Base-by-base conservation (phyloP, 2,113 vertebrate species). In the Edolisoma coerulescens region DNA sequence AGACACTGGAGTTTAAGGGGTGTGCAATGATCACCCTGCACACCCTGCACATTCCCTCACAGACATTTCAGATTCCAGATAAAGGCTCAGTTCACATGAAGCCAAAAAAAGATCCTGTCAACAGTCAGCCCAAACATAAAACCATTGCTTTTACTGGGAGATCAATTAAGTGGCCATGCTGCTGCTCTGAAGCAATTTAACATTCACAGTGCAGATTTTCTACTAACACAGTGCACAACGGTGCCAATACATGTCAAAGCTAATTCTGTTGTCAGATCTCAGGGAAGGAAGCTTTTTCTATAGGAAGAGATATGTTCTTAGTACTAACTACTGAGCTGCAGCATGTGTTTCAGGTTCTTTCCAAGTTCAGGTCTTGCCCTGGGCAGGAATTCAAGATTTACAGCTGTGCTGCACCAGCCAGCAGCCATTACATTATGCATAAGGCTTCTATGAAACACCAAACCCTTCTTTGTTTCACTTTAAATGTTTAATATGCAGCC, bases 341-440 rank as follows among this genome's bases (percentile, higher is more conserved):
- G 83, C 83, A 93, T 60, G 81, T 81, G 83, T 76, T 95, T 88
- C 59, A 67, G 75, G 59, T 65, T 74, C 69, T 75, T 89, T 84
- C 82, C 85, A 92, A 92, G 86, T 74, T 90, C 60, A 60, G 90
- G 82, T 78, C 90, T 86, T 0, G 0, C 44, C 64, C 74, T 77
- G 60, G 85, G 83, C 92, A 92, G 3, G 28, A 80, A 95, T 88
- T 93, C 93, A 93, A 88, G 76, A 84, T 57, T 86, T 84, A 76
- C 90, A 89, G 87, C 83, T 91, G 87, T 78, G 68, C 59, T 56
- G 60, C 47, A 96, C 45, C 71, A 90, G 65, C 50, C 32, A 75
- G 42, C 45, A 92, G 33, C 68, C 88, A 90, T 32, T 41, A 57
- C 84, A 56, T 61, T 50, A 86, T 47, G 68, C 41, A 80, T 35